Conservation (phyloP, 2,888 invertebrate genomes). For the Spilarctia lutea region DNA sequence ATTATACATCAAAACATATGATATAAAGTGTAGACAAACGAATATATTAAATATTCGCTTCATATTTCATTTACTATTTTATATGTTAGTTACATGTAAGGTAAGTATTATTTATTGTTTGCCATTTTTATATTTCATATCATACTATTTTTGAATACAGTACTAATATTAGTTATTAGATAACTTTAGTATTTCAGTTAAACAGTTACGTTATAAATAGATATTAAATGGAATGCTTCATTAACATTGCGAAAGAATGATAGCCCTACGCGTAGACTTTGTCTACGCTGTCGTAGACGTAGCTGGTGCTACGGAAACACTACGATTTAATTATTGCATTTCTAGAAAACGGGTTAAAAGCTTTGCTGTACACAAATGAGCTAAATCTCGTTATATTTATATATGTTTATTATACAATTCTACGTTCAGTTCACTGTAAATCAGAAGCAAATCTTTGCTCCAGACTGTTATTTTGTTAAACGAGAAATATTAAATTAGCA, state of each 20-base stretch:
- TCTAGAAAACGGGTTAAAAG: conserved; percentile 48
- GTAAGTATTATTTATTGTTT: too few relatives aligned
- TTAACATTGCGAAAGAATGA: background rate
- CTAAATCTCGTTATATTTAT: conserved; percentile 40
- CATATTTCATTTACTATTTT: too few relatives aligned
- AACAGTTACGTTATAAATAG: background rate
- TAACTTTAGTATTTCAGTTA: background rate
- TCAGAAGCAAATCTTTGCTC: conserved; percentile 3
- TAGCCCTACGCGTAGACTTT: conserved; percentile 41
- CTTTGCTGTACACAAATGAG: conserved; percentile 46
- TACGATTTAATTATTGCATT: conserved; percentile 56
- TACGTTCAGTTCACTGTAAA: conserved; percentile 10
- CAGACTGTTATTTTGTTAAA: conserved; percentile 16
- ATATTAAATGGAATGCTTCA: background rate
- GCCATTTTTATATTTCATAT: too few relatives aligned
- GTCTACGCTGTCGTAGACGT: conserved; percentile 59
- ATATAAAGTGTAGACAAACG: too few relatives aligned
- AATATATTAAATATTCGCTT: too few relatives aligned
- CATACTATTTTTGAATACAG: too few relatives aligned
- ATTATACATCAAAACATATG: too few relatives aligned
- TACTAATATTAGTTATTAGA: background rate
- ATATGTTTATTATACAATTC: conserved; percentile 21
- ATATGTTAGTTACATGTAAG: too few relatives aligned
- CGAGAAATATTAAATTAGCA: background rate
- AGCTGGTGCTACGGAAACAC: conserved; percentile 52